Conservation (phyloP, 2,797 vertebrate genomes). For the Kryptolebias ocellatus region DNA sequence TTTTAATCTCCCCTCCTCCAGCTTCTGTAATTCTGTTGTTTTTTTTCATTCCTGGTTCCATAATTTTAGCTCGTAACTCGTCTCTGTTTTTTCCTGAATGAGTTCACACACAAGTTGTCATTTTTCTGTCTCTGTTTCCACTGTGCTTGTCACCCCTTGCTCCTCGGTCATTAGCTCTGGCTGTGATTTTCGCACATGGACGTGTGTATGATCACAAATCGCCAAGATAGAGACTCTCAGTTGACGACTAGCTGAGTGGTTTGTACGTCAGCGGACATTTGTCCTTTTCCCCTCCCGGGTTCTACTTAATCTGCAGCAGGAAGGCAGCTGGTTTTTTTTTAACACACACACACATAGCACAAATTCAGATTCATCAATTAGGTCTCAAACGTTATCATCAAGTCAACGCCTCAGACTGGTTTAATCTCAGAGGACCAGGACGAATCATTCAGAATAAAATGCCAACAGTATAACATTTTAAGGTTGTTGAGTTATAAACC, state of each 20-base stretch:
- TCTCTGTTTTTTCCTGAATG: neutral
- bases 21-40: too few species aligned
- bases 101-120: conserved; percentile 24
- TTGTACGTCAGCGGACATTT: conserved; percentile 55
- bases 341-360: conserved; percentile 26
- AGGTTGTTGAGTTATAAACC: neutral
- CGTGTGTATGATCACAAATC: neutral
- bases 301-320: conserved; percentile 64
- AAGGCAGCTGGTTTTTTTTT: conserved; percentile 74
- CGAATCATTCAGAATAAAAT: conserved; percentile 3
- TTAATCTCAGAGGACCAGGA: conserved; percentile 16
- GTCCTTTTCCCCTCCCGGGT: conserved; percentile 31
- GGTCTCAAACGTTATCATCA: conserved; percentile 29
- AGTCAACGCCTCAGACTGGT: conserved; percentile 31
- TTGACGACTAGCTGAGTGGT: conserved; percentile 35
- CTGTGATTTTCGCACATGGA: conserved; percentile 1
- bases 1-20: too few species aligned
- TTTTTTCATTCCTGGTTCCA: neutral
- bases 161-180: conserved; percentile 2
- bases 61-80: conserved; percentile 1
- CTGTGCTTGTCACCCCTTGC: conserved; percentile 47
- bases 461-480: conserved; percentile 4
- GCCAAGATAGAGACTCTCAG: conserved; percentile 9
- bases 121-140: conserved; percentile 64
- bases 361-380: conserved; percentile 28